Conservation (phyloP, 2,113 vertebrate species). For the Propithecus coquereli region DNA sequence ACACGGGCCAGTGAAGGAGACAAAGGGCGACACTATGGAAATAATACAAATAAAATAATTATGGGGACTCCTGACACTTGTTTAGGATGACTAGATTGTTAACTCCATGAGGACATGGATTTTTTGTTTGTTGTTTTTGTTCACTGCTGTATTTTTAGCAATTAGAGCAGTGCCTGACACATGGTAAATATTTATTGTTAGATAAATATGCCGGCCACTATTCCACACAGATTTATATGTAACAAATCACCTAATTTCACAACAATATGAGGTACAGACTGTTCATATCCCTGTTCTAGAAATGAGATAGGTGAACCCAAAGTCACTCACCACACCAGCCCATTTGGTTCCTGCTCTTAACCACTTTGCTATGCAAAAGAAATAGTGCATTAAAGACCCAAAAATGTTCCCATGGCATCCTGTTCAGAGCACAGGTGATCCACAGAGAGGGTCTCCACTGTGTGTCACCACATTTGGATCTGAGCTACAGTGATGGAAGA, state of each 20-base stretch:
- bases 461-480: not conserved
- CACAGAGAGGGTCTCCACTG: not conserved
- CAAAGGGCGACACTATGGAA: not conserved
- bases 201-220: not conserved
- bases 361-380: not conserved
- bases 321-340: not conserved
- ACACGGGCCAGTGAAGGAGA: not conserved
- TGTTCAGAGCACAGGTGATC: not conserved
- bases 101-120: not conserved
- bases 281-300: not conserved
- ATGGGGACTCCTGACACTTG: not conserved
- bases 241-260: not conserved
- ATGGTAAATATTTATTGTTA: not conserved
- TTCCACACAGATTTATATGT: not conserved
- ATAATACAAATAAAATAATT: not conserved
- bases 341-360: not conserved
- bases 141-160: not conserved
- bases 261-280: not conserved
- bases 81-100: not conserved
- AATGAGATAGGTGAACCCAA: not conserved
- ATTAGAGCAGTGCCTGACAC: not conserved
- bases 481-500: not conserved
- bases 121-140: not conserved
- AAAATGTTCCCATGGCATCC: fast-evolving
- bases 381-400: not conserved